Percentiles rank a stretch among this genome's conserved stretches.
Evolutionary conservation across 1,140 invertebrate species (phyloP).

Genomic region (Delia radicum): DNA sequence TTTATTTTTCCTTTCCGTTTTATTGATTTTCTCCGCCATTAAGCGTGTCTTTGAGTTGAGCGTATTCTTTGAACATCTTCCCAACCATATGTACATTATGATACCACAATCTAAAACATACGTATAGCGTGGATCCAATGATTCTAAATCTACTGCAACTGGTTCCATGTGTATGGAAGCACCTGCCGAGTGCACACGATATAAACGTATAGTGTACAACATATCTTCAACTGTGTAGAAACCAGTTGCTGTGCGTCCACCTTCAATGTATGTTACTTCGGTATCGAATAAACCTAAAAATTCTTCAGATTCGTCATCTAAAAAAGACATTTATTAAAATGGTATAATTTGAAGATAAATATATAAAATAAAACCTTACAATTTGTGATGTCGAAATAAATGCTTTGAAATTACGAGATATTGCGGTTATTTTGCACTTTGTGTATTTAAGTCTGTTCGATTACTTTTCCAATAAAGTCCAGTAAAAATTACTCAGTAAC

Average conservation of each 20-base stretch:
- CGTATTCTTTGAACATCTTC: slow-evolving; percentile 90
- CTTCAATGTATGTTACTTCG: slow-evolving; percentile 94
- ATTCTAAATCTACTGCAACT: slow-evolving; percentile 68
- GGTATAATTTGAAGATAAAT: too few species aligned
- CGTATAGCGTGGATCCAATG: slow-evolving; percentile 88
- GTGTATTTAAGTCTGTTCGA: too few species aligned
- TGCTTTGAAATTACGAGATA: too few species aligned
- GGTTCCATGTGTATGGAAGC: slow-evolving; percentile 91
- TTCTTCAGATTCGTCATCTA: slow-evolving; percentile 90
- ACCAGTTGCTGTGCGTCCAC: slow-evolving; percentile 92
- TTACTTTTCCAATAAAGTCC: too few species aligned
- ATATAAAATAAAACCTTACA: too few species aligned
- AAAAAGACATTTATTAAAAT: too few species aligned
- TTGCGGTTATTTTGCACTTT: too few species aligned
- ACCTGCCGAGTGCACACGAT: slow-evolving; percentile 85
- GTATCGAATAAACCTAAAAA: slow-evolving; percentile 91
- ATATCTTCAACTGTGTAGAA: slow-evolving; percentile 97
- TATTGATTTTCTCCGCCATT: slow-evolving; percentile 98
- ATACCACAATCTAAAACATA: slow-evolving; percentile 89
- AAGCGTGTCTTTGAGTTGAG: slow-evolving; percentile 92
- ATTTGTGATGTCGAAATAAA: too few species aligned
- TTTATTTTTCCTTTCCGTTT: slow-evolving; percentile 95
- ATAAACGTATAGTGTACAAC: slow-evolving; percentile 80
- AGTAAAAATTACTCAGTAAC: too few species aligned
- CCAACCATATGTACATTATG: slow-evolving; percentile 90